Conservation (phyloP, 2,113 vertebrate species). For the Parus major region DNA sequence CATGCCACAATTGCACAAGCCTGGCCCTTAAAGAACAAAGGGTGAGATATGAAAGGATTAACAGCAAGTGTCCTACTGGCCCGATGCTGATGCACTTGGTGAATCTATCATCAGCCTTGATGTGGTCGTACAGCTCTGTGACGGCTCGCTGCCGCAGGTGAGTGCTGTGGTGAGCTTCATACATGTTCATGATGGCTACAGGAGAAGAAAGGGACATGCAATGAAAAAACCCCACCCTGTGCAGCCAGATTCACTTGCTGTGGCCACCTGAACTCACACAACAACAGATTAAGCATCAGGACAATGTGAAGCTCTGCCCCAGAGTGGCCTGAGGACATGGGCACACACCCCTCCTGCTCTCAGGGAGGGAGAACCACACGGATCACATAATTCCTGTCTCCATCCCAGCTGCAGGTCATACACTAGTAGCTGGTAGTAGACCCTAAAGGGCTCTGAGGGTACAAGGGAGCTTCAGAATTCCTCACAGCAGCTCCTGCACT, state of each 20-base stretch:
- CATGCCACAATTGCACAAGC: background rate
- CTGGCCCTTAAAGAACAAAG: background rate
- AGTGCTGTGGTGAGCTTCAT: conserved; percentile 85
- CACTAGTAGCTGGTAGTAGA: background rate
- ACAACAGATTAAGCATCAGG: background rate
- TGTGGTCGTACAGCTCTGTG: conserved; percentile 85
- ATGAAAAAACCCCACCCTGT: background rate
- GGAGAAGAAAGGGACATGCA: background rate
- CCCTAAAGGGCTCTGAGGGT: background rate
- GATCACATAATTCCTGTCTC: background rate
- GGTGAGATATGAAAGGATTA: background rate
- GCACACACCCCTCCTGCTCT: background rate
- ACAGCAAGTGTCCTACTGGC: conserved; percentile 75
- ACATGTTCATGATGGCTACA: conserved; percentile 85
- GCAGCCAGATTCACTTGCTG: background rate
- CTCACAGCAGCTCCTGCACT: background rate
- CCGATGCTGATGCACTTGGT: conserved; percentile 93
- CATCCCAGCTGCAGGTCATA: background rate
- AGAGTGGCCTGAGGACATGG: background rate
- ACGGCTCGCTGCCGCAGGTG: conserved; percentile 77
- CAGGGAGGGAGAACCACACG: background rate
- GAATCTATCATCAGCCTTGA: conserved; percentile 90
- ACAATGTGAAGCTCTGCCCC: background rate
- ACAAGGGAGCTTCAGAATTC: background rate
- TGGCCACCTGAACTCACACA: background rate